phyloP scores from a whole-genome alignment of 2,113 vertebrate genomes.

The Clarias batrachus region DNA sequence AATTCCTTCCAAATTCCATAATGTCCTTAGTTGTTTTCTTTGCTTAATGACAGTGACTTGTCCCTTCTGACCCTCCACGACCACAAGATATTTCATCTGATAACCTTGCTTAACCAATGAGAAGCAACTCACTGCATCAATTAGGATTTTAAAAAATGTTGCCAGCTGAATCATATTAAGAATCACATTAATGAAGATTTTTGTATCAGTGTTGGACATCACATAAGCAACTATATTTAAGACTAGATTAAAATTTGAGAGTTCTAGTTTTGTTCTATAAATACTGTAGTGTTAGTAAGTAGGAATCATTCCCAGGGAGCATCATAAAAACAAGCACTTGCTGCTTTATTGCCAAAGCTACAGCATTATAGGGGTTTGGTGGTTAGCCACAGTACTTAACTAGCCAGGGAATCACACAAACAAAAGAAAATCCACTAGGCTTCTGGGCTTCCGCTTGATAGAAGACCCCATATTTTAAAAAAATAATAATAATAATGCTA shows the following conservation, averaged over 20 bases:
- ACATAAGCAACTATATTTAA: not conserved
- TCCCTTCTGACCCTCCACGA: too few species aligned
- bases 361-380: not conserved
- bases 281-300: not conserved
- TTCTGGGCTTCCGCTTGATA: not conserved
- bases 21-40: too few species aligned
- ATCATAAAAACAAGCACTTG: not conserved
- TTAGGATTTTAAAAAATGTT: too few species aligned
- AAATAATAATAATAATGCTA: not conserved
- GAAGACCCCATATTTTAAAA: not conserved
- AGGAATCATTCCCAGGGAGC: not conserved
- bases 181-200: too few species aligned
- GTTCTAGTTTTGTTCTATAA: not conserved
- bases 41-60: too few species aligned
- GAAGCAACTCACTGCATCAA: too few species aligned
- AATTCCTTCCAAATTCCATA: too few species aligned
- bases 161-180: too few species aligned
- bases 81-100: too few species aligned
- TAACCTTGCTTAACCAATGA: too few species aligned
- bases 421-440: not conserved
- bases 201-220: not conserved
- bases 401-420: not conserved
- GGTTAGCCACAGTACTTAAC: constrained; percentile 14
- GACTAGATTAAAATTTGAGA: not conserved
- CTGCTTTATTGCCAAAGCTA: not conserved